Base-by-base conservation (phyloP, 2,113 vertebrate species). In the Conger conger region DNA sequence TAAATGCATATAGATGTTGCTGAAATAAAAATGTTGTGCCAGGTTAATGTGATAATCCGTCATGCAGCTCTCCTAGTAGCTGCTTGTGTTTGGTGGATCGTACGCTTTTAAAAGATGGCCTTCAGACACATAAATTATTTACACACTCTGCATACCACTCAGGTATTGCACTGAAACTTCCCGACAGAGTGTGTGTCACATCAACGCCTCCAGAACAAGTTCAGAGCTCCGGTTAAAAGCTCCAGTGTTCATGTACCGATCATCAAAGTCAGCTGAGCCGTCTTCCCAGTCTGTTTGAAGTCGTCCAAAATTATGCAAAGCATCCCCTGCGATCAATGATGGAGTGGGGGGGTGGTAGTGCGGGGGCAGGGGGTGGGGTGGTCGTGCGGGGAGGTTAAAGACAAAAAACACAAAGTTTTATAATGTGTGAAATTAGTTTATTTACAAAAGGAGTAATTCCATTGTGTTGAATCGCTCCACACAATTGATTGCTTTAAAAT, bases 221-320 rank as follows among this genome's bases (percentile, higher is more conserved):
- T 13, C 11, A 33, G 3, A n/a, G 13, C 33, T 73, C 27, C 68
- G 33, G 68, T 33, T 33, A 73, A 33, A 73, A 73, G 54, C 6
- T 16, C 18, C 45, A 5, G 42, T 17, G 7, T 60, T 85, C 76
- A 63, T 53, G 82, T 18, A 9, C 53, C 57, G 77, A 87, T 81
- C 35, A 77, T 82, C 76, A 77, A 42, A 60, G 73, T 16, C 76
- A 38, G 60, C 76, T 82, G 33, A 83, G 79, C 68, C 84, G 79
- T 76, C 85, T 82, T 79, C 54, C 4, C 11, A 73, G 68, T 33
- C n/a, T 73, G 86, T 73, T 30, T 82, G 81, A 84, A 68, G 53
- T 50, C 79, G 87, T 85, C 76, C 76, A 79, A 85, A 85, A 90
- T 86, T 79, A 87, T 82, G 83, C 84, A 88, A 86, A 89, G 50